These are phyloP conservation scores for Nycticryphes semicollaris DNA, from an alignment of 2,113 vertebrate species.

Conservation along the genomic window DNA sequence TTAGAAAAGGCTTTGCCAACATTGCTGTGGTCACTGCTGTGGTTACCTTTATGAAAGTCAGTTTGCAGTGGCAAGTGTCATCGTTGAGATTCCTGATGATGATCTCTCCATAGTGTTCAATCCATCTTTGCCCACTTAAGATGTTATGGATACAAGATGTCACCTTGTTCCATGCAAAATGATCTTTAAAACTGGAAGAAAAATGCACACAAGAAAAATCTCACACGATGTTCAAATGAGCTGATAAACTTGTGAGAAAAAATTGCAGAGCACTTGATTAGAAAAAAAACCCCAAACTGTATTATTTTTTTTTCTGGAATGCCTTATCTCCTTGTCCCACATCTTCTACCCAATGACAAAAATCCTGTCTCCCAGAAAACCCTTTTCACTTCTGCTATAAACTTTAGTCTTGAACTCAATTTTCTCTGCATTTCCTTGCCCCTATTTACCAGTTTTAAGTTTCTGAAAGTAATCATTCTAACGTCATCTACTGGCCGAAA, in stretches of 20 bases:
- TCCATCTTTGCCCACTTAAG: conserved; percentile 95
- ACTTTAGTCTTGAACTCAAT: background rate
- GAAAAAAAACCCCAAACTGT: background rate
- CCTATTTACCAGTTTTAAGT: background rate
- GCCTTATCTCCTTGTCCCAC: background rate
- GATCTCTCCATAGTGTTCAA: conserved; percentile 98
- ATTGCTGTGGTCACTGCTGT: background rate
- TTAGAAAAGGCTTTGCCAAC: background rate
- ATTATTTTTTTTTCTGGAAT: background rate
- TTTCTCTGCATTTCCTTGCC: background rate
- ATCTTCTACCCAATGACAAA: background rate
- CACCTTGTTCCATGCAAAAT: conserved; percentile 98
- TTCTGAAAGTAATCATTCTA: background rate
- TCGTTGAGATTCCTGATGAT: conserved; percentile 88
- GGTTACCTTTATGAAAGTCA: conserved; percentile 93
- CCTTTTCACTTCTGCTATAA: background rate
- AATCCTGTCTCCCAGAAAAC: background rate
- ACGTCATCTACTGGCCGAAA: background rate
- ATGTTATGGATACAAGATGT: conserved; percentile 99
- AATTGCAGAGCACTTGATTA: background rate
- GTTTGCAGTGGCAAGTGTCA: conserved; percentile 89
- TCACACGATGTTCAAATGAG: background rate
- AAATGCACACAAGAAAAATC: background rate
- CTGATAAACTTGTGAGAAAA: background rate
- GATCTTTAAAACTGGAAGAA: conserved; percentile 81